Base-by-base conservation (phyloP, 2,888 invertebrate species). In the Amphipoea oculea region DNA sequence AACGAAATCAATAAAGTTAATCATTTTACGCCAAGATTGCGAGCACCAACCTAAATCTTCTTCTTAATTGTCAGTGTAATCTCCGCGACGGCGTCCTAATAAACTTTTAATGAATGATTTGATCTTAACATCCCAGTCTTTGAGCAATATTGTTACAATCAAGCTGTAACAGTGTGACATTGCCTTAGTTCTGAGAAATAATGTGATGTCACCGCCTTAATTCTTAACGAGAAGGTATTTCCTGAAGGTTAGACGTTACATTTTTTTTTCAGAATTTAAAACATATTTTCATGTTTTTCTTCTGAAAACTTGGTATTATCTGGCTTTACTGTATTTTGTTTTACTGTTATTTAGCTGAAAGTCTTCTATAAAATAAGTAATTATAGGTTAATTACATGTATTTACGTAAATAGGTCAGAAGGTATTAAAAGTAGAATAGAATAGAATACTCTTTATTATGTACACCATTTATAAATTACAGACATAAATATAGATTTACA, bases 61-160 rank as follows among this genome's bases (percentile, higher is more conserved):
- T 62, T 40, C 48, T 17, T 36, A 77, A 36, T 57, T 66, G 54
- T 57, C 29, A 48, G 17, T 29, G 40, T 42, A 14, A 62, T 54
- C 48, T 14, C 36, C 51, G 42, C n/a, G 36, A 79, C 42, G 36
- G 45, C 54, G 45, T 54, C 4, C n/a, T 79, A 79, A 45, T 78
- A 78, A 79, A 78, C 79, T 62, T 78, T 78, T 78, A 79, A 79
- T 62, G 62, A 68, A 29, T 63, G 51, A 78, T 68, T 78, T 68
- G 66, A 23, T 42, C 48, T 51, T 62, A 77, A 66, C 77, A 57
- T 51, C 67, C 42, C 78, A 11, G 9, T 36, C 36, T 74, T 63
- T 42, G 14, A 62, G 42, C 51, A 45, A 69, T 69, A 54, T 62
- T 45, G 62, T 78, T 62, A 78, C 60, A 17, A 42, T 42, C 36